Evolutionary conservation across 2,113 vertebrate species (phyloP), one percentile per base, ranked within the genome.

Genomic region (Salminus brasiliensis): DNA sequence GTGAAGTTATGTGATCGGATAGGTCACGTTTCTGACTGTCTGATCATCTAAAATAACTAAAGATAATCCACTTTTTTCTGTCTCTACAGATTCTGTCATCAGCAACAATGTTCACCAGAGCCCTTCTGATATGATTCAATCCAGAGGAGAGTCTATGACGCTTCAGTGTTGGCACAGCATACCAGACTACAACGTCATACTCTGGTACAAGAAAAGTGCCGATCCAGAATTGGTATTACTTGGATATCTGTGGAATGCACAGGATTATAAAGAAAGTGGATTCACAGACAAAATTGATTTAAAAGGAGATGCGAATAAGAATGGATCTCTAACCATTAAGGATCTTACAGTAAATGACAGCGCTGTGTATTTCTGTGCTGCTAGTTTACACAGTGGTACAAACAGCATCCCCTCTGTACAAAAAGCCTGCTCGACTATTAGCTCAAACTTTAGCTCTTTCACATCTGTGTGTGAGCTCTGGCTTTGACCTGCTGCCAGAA

Each of bases 321-420:
- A 66, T 1, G 60, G 74, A 27, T 47, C 43, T 25, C 29, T 76
- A 12, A 76, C n/a, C 13, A 53, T 76, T 10, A 10, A 27, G 25
- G 13, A 66, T 1, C 74, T 76, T 47, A 2, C 45, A 10, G 12
- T 60, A 36, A 57, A 76, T 34, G 86, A 88, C 83, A 85, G 76
- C 13, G 68, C 79, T 4, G 16, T 84, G 23, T 89, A 88, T 81
- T 90, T 72, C 84, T 90, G 88, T 72, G 88, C 88, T 74, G 87
- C 81, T 25, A 84, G 81, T 80, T 16, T 21, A 9, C 67, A 73
- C 57, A 27, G 71, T 39, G 12, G 0, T 25, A 13, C n/a, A 27
- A 12, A 66, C 34, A 63, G 1, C 21, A 7, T 41, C 15, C 23
- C 29, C 53, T 29, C 70, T 29, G 60, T 9, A 72, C 77, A 79